phyloP scores from a whole-genome alignment of 2,888 invertebrate genomes.

The Onthophagus sagittarius region DNA sequence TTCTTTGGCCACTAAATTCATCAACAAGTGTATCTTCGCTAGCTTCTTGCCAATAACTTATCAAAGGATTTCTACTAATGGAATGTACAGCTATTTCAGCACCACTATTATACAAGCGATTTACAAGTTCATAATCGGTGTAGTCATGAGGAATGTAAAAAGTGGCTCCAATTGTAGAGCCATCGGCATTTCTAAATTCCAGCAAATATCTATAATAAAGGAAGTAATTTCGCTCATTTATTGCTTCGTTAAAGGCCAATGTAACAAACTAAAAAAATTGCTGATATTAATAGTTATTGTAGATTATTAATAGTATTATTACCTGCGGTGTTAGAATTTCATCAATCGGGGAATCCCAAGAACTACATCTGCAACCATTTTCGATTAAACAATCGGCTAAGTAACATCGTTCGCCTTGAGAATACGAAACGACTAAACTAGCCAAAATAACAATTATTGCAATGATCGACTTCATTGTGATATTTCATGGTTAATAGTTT shows the following conservation, averaged over 20 bases:
- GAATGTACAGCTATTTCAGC: conserved; percentile 57
- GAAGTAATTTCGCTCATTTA: conserved; percentile 53
- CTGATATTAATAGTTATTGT: neutral
- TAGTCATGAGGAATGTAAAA: conserved; percentile 73
- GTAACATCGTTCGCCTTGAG: neutral
- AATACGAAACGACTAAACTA: conserved; percentile 7
- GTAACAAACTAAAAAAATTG: conserved; percentile 55
- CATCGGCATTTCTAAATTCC: conserved; percentile 59
- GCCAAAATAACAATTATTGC: neutral
- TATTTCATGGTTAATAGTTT: neutral
- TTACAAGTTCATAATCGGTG: conserved; percentile 54
- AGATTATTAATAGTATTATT: conserved; percentile 5
- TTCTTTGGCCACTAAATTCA: conserved; percentile 44
- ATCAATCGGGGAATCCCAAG: conserved; percentile 24
- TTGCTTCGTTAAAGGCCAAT: conserved; percentile 65
- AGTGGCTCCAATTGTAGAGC: conserved; percentile 60
- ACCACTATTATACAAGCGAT: conserved; percentile 56
- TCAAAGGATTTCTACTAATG: conserved; percentile 17
- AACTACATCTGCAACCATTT: conserved; percentile 31
- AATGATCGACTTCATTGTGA: neutral
- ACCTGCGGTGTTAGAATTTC: conserved; percentile 27
- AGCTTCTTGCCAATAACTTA: conserved; percentile 43
- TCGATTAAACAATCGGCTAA: conserved; percentile 24
- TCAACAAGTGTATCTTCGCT: conserved; percentile 32
- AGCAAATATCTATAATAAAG: conserved; percentile 55